Evolutionary conservation across 2,797 vertebrate genomes (phyloP).

Genomic region (Poecile montanus): DNA sequence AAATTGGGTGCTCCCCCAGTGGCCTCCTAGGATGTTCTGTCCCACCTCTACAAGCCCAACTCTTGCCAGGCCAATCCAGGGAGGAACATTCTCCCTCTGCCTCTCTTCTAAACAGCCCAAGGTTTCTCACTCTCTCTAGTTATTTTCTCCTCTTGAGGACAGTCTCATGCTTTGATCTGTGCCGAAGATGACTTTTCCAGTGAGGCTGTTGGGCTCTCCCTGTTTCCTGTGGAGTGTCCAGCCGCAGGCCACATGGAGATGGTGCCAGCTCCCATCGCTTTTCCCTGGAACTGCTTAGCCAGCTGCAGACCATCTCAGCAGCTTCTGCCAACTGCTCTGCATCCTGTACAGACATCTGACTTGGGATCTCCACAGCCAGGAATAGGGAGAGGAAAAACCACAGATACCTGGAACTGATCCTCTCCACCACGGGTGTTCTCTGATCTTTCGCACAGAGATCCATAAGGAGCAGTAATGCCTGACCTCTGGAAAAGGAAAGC

Average conservation of each 20-base stretch:
- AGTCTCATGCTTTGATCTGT: background rate
- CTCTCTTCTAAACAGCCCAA: background rate
- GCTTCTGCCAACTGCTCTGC: background rate
- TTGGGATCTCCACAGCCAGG: background rate
- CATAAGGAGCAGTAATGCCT: background rate
- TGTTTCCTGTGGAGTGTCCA: background rate
- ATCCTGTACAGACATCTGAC: background rate
- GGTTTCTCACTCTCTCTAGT: background rate
- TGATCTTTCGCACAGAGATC: background rate
- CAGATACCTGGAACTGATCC: background rate
- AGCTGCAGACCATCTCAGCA: background rate
- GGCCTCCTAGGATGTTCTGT: background rate
- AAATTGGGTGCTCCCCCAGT: background rate
- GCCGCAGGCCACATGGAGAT: background rate
- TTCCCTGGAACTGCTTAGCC: background rate
- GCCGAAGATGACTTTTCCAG: slow-evolving; percentile 6
- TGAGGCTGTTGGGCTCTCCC: background rate
- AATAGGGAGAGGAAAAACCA: background rate
- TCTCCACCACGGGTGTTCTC: background rate
- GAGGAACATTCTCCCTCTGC: background rate
- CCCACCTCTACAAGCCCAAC: background rate
- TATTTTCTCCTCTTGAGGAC: background rate
- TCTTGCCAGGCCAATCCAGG: background rate
- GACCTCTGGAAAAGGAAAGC: background rate
- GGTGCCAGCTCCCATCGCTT: background rate